Conservation (phyloP, 2,888 invertebrate genomes). For the Dolomedes plantarius region DNA sequence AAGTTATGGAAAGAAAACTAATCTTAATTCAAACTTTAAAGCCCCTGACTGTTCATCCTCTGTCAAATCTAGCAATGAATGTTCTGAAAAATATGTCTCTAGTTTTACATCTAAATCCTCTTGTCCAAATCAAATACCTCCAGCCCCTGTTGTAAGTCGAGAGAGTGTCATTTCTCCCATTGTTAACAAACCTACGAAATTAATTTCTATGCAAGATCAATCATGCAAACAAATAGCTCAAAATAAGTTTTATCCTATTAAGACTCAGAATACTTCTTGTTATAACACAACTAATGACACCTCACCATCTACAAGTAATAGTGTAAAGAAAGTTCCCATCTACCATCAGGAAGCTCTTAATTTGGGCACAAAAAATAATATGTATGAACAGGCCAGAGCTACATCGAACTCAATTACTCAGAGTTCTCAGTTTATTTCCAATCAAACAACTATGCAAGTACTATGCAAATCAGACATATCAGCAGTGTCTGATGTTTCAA, state of each 20-base stretch:
- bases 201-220: background rate
- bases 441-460: background rate
- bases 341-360: background rate
- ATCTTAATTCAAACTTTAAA: background rate
- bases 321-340: background rate
- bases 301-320: background rate
- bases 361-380: background rate
- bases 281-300: background rate
- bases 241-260: background rate
- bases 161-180: constrained; percentile 13
- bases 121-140: background rate
- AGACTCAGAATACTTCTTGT: background rate
- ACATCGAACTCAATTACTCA: background rate
- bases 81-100: background rate
- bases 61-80: constrained; percentile 4
- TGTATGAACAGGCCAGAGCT: background rate
- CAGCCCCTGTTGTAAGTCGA: background rate
- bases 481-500: background rate
- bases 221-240: background rate
- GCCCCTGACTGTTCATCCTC: background rate
- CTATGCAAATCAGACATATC: background rate
- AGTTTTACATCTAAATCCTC: background rate
- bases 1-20: background rate
- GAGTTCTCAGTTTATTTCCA: background rate
- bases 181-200: background rate